A percentile compares a stretch with the other conserved stretches of the same genome.
Conservation (phyloP, 2,113 vertebrate genomes). For the Etheostoma spectabile region DNA sequence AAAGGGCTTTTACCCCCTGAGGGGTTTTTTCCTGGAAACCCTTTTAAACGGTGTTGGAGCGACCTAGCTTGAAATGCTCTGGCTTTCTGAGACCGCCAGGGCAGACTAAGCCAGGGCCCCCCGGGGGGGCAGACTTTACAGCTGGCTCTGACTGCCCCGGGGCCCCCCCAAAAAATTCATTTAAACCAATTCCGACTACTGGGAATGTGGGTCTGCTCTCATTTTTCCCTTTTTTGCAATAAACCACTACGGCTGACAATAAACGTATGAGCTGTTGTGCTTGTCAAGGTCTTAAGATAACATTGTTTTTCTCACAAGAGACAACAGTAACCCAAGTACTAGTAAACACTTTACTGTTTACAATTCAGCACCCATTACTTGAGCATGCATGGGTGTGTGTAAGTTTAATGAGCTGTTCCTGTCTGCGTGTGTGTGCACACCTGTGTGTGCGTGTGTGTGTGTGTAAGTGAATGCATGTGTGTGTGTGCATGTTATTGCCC, state of each 20-base stretch:
- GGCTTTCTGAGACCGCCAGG: too few relatives aligned
- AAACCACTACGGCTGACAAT: not conserved
- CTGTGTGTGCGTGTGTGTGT: not conserved
- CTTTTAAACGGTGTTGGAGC: too few relatives aligned
- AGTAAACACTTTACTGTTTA: constrained; percentile 33
- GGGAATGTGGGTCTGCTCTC: not conserved
- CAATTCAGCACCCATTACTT: constrained; percentile 33
- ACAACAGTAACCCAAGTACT: not conserved
- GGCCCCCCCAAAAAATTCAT: not conserved
- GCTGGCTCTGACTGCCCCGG: constrained; percentile 11
- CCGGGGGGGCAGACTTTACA: constrained; percentile 12
- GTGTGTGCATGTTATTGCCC: constrained; percentile 2
- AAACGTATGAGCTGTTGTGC: not conserved
- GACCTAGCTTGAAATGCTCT: too few relatives aligned
- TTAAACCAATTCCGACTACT: not conserved
- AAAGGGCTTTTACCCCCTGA: too few relatives aligned
- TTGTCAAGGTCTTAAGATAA: constrained; percentile 14
- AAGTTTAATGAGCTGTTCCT: constrained; percentile 8
- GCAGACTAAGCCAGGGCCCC: too few relatives aligned
- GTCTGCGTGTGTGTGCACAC: too few relatives aligned
- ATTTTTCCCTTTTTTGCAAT: not conserved
- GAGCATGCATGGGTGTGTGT: not conserved
- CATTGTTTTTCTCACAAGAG: not conserved
- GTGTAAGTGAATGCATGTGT: not conserved
- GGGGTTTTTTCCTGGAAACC: too few relatives aligned